phyloP scores from a whole-genome alignment of 2,797 vertebrate species.

The Hydrocynus forskahlii region DNA sequence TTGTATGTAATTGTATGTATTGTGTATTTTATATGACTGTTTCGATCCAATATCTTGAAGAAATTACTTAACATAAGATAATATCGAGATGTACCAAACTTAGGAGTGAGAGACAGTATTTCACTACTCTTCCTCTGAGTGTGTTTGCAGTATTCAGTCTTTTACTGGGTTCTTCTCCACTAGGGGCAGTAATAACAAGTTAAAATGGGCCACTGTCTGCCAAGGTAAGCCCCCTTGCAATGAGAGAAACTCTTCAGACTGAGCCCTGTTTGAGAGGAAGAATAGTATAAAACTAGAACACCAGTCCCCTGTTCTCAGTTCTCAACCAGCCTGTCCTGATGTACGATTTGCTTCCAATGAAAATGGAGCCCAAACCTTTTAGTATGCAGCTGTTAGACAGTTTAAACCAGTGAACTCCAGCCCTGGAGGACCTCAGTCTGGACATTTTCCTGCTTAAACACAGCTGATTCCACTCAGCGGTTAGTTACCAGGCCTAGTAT shows the following conservation, averaged over 20 bases:
- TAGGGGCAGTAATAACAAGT: conserved; percentile 63
- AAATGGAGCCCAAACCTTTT: not conserved
- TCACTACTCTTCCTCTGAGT: conserved; percentile 18
- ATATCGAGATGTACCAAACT: too few species aligned
- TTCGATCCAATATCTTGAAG: too few species aligned
- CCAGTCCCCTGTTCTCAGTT: not conserved
- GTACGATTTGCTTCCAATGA: not conserved
- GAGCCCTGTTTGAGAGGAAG: not conserved
- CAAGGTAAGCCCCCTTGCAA: conserved; percentile 24
- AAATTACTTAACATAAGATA: too few species aligned
- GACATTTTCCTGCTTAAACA: not conserved
- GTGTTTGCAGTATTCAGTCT: not conserved
- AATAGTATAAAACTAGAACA: not conserved
- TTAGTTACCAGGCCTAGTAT: not conserved
- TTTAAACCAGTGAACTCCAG: not conserved
- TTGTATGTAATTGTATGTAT: too few species aligned
- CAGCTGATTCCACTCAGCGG: not conserved
- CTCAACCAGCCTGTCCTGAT: not conserved
- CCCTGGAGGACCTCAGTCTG: not conserved
- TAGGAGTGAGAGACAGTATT: not conserved
- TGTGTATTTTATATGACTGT: too few species aligned
- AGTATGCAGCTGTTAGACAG: conserved; percentile 14
- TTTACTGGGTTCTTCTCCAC: conserved; percentile 49
- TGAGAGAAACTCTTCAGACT: not conserved
- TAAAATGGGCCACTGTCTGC: conserved; percentile 24